phyloP scores from a whole-genome alignment of 2,888 invertebrate species.

The Machimus rusticus region DNA sequence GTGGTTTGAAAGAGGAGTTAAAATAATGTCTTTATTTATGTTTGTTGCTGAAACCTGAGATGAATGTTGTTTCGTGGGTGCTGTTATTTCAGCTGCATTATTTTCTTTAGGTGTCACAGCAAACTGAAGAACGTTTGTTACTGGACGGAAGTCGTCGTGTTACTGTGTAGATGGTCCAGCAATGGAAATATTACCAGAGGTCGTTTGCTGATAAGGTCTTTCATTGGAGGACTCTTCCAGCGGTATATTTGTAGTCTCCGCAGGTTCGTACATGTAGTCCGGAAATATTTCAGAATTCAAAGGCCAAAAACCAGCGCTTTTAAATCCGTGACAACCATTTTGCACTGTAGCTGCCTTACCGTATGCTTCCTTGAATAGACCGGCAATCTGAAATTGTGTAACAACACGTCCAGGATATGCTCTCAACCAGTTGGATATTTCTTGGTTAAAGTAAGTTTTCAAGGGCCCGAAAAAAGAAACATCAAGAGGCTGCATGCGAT shows the following conservation, averaged over 20 bases:
- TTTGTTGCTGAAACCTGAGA: too few species aligned
- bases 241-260: conserved; percentile 14
- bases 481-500: conserved; percentile 1
- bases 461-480: neutral
- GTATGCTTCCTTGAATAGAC: conserved; percentile 36
- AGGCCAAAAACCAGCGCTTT: conserved; percentile 42
- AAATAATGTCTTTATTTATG: too few species aligned
- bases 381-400: conserved; percentile 29
- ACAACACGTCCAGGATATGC: conserved; percentile 35
- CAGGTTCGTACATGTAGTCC: conserved; percentile 36
- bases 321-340: conserved; percentile 37
- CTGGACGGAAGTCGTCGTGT: too few species aligned
- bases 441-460: conserved; percentile 3
- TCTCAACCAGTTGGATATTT: conserved; percentile 42
- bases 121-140: too few species aligned
- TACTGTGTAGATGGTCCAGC: neutral
- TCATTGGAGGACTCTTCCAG: conserved; percentile 19
- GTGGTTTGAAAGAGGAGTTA: neutral
- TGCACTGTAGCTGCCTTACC: conserved; percentile 21
- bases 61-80: too few species aligned
- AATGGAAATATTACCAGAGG: neutral
- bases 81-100: too few species aligned
- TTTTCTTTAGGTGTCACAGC: too few species aligned
- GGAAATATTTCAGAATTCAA: conserved; percentile 38
- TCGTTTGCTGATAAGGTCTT: too few species aligned